These are phyloP conservation scores for Neolamprologus caudopunctatus DNA, from an alignment of 2,113 vertebrate species.

Conservation along the genomic window DNA sequence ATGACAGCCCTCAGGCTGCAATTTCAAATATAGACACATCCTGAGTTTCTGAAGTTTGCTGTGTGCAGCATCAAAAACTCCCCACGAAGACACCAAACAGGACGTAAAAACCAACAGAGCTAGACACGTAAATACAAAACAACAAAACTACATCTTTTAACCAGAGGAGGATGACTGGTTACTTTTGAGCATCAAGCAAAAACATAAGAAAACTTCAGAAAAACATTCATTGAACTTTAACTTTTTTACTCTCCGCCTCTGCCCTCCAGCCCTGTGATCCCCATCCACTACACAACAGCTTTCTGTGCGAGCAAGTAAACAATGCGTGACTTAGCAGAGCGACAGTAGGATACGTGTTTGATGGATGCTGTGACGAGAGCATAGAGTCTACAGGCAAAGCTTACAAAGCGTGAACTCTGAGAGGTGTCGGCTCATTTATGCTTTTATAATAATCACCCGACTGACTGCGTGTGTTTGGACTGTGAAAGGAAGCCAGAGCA, in stretches of 20 bases:
- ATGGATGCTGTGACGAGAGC: background rate
- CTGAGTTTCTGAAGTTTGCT: background rate
- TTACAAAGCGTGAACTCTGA: background rate
- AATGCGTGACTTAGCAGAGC: accelerated
- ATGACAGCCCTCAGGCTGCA: background rate
- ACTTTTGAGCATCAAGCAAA: background rate
- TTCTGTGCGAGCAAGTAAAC: background rate
- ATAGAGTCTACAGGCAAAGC: background rate
- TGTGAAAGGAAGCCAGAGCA: background rate
- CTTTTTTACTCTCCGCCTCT: background rate
- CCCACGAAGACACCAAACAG: background rate
- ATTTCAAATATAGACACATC: background rate
- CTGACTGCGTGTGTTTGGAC: background rate
- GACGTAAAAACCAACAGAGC: background rate
- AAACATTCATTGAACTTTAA: background rate
- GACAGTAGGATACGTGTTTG: accelerated
- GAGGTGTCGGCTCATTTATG: accelerated
- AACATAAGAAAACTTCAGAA: background rate
- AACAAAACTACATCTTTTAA: background rate
- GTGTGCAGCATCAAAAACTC: background rate
- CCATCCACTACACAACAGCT: background rate
- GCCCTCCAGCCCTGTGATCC: background rate
- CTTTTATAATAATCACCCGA: background rate
- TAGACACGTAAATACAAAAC: background rate
- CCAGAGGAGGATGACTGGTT: background rate